phyloP scores from a whole-genome alignment of 2,113 vertebrate species.

The Triplophysa tibetana region DNA sequence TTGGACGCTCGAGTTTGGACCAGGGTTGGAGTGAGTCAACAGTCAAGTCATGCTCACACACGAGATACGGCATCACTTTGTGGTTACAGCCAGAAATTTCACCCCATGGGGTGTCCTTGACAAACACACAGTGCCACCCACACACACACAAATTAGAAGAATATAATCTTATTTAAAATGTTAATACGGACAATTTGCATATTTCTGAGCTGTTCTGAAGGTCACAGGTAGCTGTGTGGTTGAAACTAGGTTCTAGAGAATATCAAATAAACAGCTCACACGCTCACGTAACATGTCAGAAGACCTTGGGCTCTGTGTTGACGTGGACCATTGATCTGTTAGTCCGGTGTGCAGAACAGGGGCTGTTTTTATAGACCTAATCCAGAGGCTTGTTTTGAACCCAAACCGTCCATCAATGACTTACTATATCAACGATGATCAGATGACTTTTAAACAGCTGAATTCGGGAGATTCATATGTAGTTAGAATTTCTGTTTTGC shows the following conservation, averaged over 20 bases:
- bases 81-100: no score
- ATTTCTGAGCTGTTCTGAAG: constrained; percentile 10
- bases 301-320: constrained; percentile 40
- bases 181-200: constrained; percentile 19
- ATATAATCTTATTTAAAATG: constrained; percentile 15
- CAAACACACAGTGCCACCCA: neutral
- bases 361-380: constrained; percentile 9
- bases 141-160: neutral
- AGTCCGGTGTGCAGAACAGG: neutral
- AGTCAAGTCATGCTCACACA: constrained; percentile 34
- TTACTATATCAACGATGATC: no score
- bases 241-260: constrained; percentile 35
- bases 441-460: no score
- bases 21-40: constrained; percentile 44
- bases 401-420: no score
- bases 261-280: constrained; percentile 32
- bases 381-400: neutral
- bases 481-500: no score
- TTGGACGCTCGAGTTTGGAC: constrained; percentile 30
- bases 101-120: neutral
- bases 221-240: neutral
- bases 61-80: no score
- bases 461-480: no score
- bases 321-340: constrained; percentile 37
- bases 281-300: constrained; percentile 18